phyloP scores from a whole-genome alignment of 2,888 invertebrate genomes.

The Harpagoxenus sublaevis region DNA sequence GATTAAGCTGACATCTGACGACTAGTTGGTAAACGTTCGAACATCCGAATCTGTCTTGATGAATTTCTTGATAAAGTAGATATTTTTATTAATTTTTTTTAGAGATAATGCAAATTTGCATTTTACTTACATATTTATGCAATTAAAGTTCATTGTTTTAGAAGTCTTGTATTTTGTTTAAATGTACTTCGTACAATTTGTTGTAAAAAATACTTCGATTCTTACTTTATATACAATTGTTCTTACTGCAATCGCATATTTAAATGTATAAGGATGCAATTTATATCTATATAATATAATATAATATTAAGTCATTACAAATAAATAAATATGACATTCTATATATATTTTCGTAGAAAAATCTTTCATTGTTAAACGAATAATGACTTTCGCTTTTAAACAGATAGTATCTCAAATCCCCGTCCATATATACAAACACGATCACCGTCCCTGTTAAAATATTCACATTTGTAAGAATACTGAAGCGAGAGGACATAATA shows the following conservation, averaged over 20 bases:
- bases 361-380: not conserved
- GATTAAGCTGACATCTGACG: slow-evolving; percentile 50
- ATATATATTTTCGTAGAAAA: not conserved
- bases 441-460: slow-evolving; percentile 66
- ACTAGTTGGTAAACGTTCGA: not conserved
- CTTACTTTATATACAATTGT: too few relatives aligned
- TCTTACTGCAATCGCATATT: not conserved
- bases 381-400: not conserved
- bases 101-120: not conserved
- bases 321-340: not conserved
- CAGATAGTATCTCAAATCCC: slow-evolving; percentile 86
- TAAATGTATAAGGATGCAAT: not conserved
- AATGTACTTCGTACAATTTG: not conserved
- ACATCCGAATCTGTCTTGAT: too few relatives aligned
- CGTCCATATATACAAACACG: slow-evolving; percentile 87
- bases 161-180: not conserved
- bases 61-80: not conserved
- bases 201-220: not conserved
- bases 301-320: not conserved
- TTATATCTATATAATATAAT: slow-evolving; percentile 6
- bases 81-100: not conserved
- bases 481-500: slow-evolving; percentile 6
- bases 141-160: not conserved
- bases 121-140: not conserved
- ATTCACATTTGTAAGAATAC: slow-evolving; percentile 28